Evolutionary conservation across 2,888 invertebrate species (phyloP).

Genomic region (Cataglyphis altisquamis): DNA sequence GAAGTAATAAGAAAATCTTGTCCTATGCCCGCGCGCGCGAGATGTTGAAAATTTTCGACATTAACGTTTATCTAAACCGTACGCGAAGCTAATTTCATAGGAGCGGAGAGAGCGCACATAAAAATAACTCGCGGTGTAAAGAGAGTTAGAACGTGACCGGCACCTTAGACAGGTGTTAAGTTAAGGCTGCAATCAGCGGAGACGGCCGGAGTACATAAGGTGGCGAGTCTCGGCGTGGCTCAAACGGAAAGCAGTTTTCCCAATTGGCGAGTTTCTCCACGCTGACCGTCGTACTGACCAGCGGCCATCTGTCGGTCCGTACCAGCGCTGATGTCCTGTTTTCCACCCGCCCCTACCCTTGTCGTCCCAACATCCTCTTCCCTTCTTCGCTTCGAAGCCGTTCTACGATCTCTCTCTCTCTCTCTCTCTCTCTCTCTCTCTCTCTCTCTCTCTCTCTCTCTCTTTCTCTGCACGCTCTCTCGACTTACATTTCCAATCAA

Average conservation of each 20-base stretch:
- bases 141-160: constrained; percentile 43
- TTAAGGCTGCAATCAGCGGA: constrained; percentile 51
- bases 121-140: constrained; percentile 28
- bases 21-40: neutral
- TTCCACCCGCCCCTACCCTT: constrained; percentile 13
- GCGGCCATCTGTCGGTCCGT: constrained; percentile 84
- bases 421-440: neutral
- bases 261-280: constrained; percentile 70
- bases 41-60: neutral
- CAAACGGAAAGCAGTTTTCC: constrained; percentile 64
- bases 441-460: neutral
- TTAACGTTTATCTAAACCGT: neutral
- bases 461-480: constrained; percentile 56
- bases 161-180: constrained; percentile 48
- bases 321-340: constrained; percentile 77
- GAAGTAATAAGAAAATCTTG: neutral
- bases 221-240: constrained; percentile 34
- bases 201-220: constrained; percentile 32
- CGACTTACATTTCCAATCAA: constrained; percentile 85
- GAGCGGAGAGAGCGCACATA: neutral
- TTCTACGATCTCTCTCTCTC: constrained; percentile 49
- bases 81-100: constrained; percentile 2
- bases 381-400: constrained; percentile 61
- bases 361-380: constrained; percentile 54
- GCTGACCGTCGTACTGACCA: constrained; percentile 75